A percentile compares a stretch with the other conserved stretches of the same genome.
phyloP scores from a whole-genome alignment of 2,888 invertebrate genomes.

The Diaperis boleti region DNA sequence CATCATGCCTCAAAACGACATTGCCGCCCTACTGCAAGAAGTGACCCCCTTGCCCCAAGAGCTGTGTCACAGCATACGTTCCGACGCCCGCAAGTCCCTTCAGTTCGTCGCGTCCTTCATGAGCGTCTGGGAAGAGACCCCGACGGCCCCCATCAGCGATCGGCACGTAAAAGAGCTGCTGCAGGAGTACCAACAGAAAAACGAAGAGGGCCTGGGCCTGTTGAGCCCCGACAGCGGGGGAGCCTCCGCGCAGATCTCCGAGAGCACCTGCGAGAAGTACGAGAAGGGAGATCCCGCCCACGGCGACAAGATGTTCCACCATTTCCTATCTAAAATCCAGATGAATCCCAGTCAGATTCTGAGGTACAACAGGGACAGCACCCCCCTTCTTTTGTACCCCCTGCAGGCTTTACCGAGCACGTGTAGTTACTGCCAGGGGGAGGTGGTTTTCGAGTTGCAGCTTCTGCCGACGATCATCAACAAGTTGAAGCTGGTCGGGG shows the following conservation, averaged over 20 bases:
- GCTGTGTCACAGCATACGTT: constrained; percentile 56
- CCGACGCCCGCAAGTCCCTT: constrained; percentile 46
- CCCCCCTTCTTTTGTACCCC: constrained; percentile 78
- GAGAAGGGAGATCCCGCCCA: constrained; percentile 84
- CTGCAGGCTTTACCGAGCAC: constrained; percentile 69
- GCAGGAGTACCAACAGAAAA: constrained; percentile 71
- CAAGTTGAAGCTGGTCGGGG: constrained; percentile 72
- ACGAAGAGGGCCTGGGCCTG: constrained; percentile 62
- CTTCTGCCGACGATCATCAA: constrained; percentile 84
- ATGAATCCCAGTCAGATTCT: constrained; percentile 85
- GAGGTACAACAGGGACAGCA: constrained; percentile 82
- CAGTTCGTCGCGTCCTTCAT: constrained; percentile 71
- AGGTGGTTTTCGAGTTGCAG: constrained; percentile 85
- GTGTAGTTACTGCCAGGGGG: constrained; percentile 79
- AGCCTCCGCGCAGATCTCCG: constrained; percentile 50
- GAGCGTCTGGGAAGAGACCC: constrained; percentile 72
- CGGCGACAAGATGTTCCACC: constrained; percentile 86
- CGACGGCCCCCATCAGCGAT: constrained; percentile 57
- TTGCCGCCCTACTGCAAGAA: constrained; percentile 79
- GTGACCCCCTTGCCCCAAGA: constrained; percentile 69
- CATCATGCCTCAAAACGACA: constrained; percentile 76
- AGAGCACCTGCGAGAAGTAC: constrained; percentile 74
- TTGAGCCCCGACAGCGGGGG: constrained; percentile 28
- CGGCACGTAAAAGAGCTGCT: constrained; percentile 75
- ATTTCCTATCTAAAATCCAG: constrained; percentile 80